Evolutionary conservation across 2,113 vertebrate species (phyloP).

Genomic region (Sebastes fasciatus): DNA sequence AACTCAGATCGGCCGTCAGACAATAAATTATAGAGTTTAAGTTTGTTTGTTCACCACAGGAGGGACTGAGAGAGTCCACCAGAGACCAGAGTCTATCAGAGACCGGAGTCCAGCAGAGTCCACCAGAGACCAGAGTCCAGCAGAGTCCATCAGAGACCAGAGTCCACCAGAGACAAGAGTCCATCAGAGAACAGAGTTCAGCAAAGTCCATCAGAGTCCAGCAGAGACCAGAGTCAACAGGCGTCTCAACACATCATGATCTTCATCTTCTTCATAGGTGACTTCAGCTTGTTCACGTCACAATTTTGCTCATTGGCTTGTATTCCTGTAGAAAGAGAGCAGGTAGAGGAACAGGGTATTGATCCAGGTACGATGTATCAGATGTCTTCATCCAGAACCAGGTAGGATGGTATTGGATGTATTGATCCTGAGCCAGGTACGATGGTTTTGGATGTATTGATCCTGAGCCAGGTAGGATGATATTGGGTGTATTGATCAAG

Average conservation of each 20-base stretch:
- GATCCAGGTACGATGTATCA: background rate
- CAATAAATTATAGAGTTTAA: background rate
- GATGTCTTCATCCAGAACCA: too few species aligned
- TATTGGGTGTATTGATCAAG: background rate
- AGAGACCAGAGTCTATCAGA: background rate
- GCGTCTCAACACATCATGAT: slow-evolving; percentile 39
- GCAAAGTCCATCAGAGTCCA: background rate
- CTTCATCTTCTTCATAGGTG: slow-evolving; percentile 52
- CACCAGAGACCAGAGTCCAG: background rate
- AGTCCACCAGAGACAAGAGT: background rate
- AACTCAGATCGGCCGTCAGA: background rate
- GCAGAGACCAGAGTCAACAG: background rate
- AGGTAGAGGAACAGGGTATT: too few species aligned
- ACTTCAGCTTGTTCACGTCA: slow-evolving; percentile 19
- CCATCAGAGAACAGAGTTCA: background rate
- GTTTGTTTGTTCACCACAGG: background rate
- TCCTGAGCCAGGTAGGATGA: background rate
- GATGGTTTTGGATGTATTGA: background rate
- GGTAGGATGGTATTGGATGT: background rate
- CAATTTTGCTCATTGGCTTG: too few species aligned
- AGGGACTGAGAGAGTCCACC: background rate
- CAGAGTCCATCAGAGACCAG: background rate
- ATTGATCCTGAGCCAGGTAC: background rate
- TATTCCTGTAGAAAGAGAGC: background rate
- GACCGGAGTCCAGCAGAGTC: background rate